Base-by-base conservation (phyloP, 2,113 vertebrate species). In the Hydropotes inermis region DNA sequence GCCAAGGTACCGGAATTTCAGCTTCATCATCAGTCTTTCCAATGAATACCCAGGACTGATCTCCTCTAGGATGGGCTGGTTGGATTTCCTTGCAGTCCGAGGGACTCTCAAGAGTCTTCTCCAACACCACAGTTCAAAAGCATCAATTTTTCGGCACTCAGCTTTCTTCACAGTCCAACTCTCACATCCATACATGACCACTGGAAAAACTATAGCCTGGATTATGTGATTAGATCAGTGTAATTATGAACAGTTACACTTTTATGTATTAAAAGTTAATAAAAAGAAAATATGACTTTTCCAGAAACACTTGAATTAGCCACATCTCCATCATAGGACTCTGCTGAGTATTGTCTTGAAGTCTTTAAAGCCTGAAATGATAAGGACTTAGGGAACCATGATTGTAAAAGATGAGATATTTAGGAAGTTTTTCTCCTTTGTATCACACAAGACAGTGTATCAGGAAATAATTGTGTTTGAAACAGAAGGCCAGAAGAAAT, bases 241-340 rank as follows among this genome's bases (percentile, higher is more conserved):
- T 95, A 36, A 67, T n/a, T 55, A 58, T 16, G 64, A 83, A 45
- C 33, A 86, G 17, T 25, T 90, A 90, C 55, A 50, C 43, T n/a
- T 96, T 6, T 83, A 28, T 81, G 57, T 60, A 79, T 52, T 94
- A 52, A 96, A 93, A 91, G n/a, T 94, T 13, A 95, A 93, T 79
- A 70, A 70, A 64, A 55, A 43, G 81, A 91, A 96, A 97, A 27
- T 67, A 87, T 64, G 2, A 4, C 52, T 39, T 39, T 92, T 33
- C 19, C 86, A 76, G 64, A 89, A 97, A 95, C 94, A 93, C 33
- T 94, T 55, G 39, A 47, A 95, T 94, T 94, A 89, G 52, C 14
- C 45, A 43, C 5, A 33, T 81, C 23, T 78, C 81, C 57, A 89
- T 85, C 50, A 27, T 7, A 88, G 11, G 45, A 45, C 5, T 95